Base-by-base conservation (phyloP, 1,140 invertebrate species). In the Panonychus citri region DNA sequence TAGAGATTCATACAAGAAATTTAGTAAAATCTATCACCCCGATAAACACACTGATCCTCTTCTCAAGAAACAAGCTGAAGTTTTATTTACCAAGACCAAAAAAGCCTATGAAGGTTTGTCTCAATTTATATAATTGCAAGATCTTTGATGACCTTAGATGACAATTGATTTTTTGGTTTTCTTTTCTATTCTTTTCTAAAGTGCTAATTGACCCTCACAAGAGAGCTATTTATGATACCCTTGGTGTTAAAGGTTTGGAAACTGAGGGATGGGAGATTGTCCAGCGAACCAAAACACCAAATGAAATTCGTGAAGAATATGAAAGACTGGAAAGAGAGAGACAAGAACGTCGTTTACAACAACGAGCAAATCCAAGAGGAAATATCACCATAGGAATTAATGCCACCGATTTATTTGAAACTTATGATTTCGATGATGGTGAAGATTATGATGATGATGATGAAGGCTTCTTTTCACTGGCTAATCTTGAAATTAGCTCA, bases 251-350 rank as follows among this genome's bases (percentile, higher is more conserved):
- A 67, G 89, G 87, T 2, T 68, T 94, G 21, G 79, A 88, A 70
- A 86, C 83, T 12, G 83, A 90, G 67, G 87, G 86, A 53, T 88
- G 86, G 83, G 85, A 90, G 71, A 76, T 95, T 67, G 58, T 73
- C 56, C 82, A 90, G 26, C 79, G 87, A 59, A 72, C 85, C 25
- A 82, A 84, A 72, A 90, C 88, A 5, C 85, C 89, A 12, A 77
- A 82, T 61, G 89, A 94, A 74, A 94, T 96, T 51, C 73, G 87
- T 57, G 88, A 91, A 62, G 89, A 94, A 71, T 93, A 88, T 75
- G 86, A 94, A 70, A 75, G 83, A 62, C 70, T 89, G 25, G 78
- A 81, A 34, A 65, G 64, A 62, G 61, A 62, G 53, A 57, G 69
- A 70, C 86, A 90, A 62, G 86, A 94, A 66, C 74, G 83, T 60